These are phyloP conservation scores for Drosophila nigricruria DNA, from an alignment of 2,888 invertebrate species.

Conservation along the genomic window DNA sequence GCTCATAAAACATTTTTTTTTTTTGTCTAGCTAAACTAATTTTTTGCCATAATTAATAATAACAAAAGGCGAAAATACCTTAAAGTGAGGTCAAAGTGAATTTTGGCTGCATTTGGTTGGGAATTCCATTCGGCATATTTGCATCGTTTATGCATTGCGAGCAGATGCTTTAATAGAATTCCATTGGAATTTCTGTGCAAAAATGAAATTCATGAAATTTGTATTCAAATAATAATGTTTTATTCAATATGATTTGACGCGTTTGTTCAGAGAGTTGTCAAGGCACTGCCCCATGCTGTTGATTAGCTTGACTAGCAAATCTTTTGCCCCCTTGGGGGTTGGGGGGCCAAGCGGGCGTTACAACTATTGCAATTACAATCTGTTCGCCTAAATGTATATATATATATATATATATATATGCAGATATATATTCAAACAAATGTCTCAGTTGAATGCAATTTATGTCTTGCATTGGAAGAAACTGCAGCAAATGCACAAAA, in stretches of 20 bases:
- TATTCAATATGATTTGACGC: conserved; percentile 15
- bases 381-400: conserved; percentile 1
- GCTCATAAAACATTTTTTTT: neutral
- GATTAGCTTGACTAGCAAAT: conserved; percentile 9
- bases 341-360: neutral
- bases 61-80: neutral
- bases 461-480: conserved; percentile 71
- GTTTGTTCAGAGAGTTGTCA: neutral
- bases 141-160: neutral
- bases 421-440: conserved; percentile 55
- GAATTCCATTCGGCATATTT: neutral
- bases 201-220: conserved; percentile 3
- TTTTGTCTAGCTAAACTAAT: neutral
- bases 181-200: neutral
- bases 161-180: neutral
- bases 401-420: neutral
- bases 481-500: conserved; percentile 64
- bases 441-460: conserved; percentile 64
- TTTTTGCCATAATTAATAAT: neutral
- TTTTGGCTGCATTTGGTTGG: neutral
- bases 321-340: neutral
- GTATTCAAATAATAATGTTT: conserved; percentile 9
- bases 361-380: conserved; percentile 14
- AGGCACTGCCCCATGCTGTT: neutral
- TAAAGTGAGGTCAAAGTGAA: neutral